Conservation (phyloP, 1,140 invertebrate genomes). For the Halictus rubicundus region DNA sequence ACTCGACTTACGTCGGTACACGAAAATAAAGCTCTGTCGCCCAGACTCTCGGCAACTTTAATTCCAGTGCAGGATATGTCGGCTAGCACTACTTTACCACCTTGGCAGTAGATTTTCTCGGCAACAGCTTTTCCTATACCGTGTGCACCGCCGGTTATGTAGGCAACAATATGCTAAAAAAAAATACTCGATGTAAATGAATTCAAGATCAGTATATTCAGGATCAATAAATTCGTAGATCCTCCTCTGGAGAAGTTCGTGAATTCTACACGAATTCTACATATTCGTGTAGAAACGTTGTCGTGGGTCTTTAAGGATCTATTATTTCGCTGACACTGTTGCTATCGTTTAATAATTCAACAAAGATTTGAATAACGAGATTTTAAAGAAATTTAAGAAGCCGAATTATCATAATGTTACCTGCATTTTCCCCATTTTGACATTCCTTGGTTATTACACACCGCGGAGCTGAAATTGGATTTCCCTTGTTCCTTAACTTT, state of each 20-base stretch:
- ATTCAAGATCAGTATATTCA: too few relatives aligned
- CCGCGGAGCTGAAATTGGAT: conserved; percentile 20
- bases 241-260: too few relatives aligned
- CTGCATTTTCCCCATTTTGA: conserved; percentile 56
- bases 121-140: conserved; percentile 64
- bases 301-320: background rate
- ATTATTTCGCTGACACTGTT: background rate
- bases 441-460: conserved; percentile 29
- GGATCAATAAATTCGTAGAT: background rate
- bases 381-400: background rate
- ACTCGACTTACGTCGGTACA: conserved; percentile 60
- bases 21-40: conserved; percentile 59
- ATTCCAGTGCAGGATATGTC: conserved; percentile 50
- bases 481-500: conserved; percentile 26
- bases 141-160: conserved; percentile 61
- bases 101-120: conserved; percentile 54
- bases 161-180: conserved; percentile 54
- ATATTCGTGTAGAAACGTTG: too few relatives aligned
- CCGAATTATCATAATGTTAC: conserved; percentile 27
- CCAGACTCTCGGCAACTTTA: conserved; percentile 54
- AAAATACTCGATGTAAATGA: background rate
- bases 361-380: background rate
- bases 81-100: conserved; percentile 61
- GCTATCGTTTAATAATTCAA: background rate
- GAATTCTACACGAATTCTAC: too few relatives aligned